phyloP scores from a whole-genome alignment of 92 coral and sea anemone genomes.

The Epizoanthus illoricatus region DNA sequence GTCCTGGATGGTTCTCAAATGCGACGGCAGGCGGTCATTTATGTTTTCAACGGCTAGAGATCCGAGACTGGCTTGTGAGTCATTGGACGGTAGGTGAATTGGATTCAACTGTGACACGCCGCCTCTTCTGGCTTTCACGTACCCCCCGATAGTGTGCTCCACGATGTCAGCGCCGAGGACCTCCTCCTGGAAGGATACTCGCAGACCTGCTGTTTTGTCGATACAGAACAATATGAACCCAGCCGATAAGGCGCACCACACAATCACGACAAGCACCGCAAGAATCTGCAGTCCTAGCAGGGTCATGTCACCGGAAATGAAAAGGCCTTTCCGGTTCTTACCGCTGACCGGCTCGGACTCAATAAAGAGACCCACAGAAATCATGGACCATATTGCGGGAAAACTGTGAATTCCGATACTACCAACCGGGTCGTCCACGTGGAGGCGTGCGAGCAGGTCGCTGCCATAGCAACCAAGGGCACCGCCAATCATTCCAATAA shows the following conservation, averaged over 20 bases:
- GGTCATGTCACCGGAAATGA: conserved; percentile 44
- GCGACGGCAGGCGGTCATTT: conserved; percentile 34
- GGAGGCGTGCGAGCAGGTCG: conserved; percentile 43
- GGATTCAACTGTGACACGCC: conserved; percentile 61
- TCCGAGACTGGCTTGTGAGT: conserved; percentile 53
- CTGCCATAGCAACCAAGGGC: conserved; percentile 63
- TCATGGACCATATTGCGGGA: conserved; percentile 67
- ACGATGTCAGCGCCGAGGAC: conserved; percentile 68
- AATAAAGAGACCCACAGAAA: conserved; percentile 57
- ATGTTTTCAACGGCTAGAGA: conserved; percentile 46
- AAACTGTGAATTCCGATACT: conserved; percentile 60
- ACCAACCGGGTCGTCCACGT: conserved; percentile 66
- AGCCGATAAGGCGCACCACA: conserved; percentile 51
- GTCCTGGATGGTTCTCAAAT: conserved; percentile 44
- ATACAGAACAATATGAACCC: conserved; percentile 49
- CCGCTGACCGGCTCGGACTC: conserved; percentile 46
- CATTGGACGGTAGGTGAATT: conserved; percentile 27
- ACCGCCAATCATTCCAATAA: conserved; percentile 59
- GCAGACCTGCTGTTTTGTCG: conserved; percentile 54
- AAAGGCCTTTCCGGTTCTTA: conserved; percentile 46
- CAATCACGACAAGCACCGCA: conserved; percentile 45
- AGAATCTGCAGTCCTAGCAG: conserved; percentile 54
- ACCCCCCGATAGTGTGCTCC: conserved; percentile 66
- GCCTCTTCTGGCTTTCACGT: conserved; percentile 62
- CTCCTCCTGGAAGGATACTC: conserved; percentile 66